phyloP scores from a whole-genome alignment of 2,797 vertebrate species.

The Chiroxiphia lanceolata region DNA sequence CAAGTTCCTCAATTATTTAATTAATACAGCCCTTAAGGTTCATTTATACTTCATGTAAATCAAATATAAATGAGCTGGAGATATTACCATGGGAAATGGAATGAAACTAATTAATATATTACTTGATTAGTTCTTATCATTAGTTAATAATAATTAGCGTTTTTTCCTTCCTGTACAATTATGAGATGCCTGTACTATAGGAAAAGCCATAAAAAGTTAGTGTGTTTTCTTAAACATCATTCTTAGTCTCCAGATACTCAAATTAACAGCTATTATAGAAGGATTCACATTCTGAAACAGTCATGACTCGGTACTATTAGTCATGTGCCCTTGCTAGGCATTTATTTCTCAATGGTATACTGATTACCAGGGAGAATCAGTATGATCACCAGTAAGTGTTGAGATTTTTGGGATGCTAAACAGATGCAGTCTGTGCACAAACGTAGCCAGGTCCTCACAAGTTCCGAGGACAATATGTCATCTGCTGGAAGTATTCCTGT shows the following conservation, averaged over 20 bases:
- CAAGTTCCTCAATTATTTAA: slow-evolving; percentile 7
- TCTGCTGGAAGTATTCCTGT: not conserved
- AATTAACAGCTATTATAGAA: not conserved
- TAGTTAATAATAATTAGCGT: not conserved
- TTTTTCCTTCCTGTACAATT: not conserved
- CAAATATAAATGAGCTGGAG: slow-evolving; percentile 39
- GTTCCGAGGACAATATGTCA: not conserved
- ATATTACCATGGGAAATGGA: slow-evolving; percentile 19
- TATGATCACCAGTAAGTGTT: not conserved
- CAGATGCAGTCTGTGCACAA: not conserved
- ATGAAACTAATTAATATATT: slow-evolving; percentile 52
- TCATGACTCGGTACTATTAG: not conserved
- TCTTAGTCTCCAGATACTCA: slow-evolving; percentile 7
- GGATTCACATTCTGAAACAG: not conserved
- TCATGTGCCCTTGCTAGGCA: not conserved
- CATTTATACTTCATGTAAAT: slow-evolving; percentile 47
- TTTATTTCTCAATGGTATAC: not conserved
- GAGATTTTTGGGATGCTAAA: not conserved
- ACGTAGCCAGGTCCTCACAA: not conserved
- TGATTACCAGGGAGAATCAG: not conserved
- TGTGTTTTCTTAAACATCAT: slow-evolving; percentile 30
- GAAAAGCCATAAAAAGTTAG: slow-evolving; percentile 6
- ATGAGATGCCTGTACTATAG: not conserved
- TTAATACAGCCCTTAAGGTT: slow-evolving; percentile 47
- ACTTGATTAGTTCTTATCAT: slow-evolving; percentile 34